Base-by-base conservation (phyloP, 2,113 vertebrate genomes). In the Percopsis transmontana region DNA sequence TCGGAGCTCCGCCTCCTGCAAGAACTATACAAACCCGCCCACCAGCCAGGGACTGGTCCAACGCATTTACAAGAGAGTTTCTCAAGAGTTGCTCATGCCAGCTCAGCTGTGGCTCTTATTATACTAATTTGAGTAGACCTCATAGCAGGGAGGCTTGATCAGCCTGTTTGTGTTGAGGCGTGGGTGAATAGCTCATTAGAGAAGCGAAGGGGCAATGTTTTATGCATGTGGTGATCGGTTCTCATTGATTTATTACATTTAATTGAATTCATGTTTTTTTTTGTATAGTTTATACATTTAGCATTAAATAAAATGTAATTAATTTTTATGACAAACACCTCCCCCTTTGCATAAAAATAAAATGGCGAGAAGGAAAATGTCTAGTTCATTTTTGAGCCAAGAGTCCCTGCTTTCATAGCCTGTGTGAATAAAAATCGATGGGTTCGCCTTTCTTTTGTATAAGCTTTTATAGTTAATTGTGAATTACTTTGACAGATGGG, bases 1-100 rank as follows among this genome's bases (percentile, higher is more conserved):
- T 60, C 54, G 74, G 68, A 79, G 80, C 87, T 42, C 85, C 86
- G 86, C 89, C 87, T 77, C 65, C 79, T 57, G 42, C 62, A 69
- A 74, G 77, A 27, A 59, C 57, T 54, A 40, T 52, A 55, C 72
- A 15, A 48, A 54, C 77, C 79, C 86, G 76, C 89, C 90, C 82
- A 76, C 76, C 53, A 48, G 20, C 16, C 39, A 20, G 56, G 12
- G 40, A 11, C 39, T 10, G 18, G 56, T 44, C 19, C 57, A 44
- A 12, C 27, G 5, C 27, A 33, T 7, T 33, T 33, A 33, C 9
- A 2, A 15, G 15, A 15, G 15, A 20, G 19, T 20, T 24, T 20
- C 10, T 13, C 19, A 9, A 13, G 2, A 21, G 2, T 13, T 23
- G 21, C 53, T 1, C 5, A 44, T 12, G 42, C 42, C 42, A 33